phyloP scores from a whole-genome alignment of 64 coral and sea anemone genomes.

The Catalaphyllia jardinei region DNA sequence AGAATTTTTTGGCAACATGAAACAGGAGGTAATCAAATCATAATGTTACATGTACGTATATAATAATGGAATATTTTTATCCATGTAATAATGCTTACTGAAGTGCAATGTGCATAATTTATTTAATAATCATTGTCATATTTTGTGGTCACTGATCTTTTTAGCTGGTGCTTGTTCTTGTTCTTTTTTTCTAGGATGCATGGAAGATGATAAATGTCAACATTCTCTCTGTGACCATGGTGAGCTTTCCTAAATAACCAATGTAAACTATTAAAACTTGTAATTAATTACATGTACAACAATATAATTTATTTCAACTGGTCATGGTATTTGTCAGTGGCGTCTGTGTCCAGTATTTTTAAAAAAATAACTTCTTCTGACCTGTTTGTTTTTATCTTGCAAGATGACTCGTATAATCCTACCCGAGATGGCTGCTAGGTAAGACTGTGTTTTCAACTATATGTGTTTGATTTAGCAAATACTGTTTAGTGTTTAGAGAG shows the following conservation, averaged over 20 bases:
- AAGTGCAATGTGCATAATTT: too few species aligned
- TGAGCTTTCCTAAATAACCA: background rate
- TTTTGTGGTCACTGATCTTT: too few species aligned
- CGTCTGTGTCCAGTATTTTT: background rate
- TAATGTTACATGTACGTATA: too few species aligned
- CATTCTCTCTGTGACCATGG: conserved; percentile 84
- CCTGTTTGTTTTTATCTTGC: background rate
- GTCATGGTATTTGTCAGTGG: background rate
- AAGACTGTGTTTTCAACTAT: background rate
- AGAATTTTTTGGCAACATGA: conserved; percentile 83
- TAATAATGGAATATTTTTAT: too few species aligned
- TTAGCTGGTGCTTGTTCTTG: background rate
- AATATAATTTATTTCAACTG: too few species aligned
- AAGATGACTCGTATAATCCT: conserved; percentile 79
- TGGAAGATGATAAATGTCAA: conserved; percentile 95
- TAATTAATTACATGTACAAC: too few species aligned
- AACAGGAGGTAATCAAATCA: conserved; percentile 45
- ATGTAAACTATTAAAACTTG: background rate
- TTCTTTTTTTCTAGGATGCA: conserved; percentile 63
- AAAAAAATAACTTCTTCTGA: background rate
- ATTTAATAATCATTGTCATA: too few species aligned
- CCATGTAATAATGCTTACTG: too few species aligned
- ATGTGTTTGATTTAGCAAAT: background rate
- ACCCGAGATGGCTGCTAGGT: conserved; percentile 78
- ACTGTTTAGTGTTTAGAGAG: too few species aligned